Evolutionary conservation across 1,140 invertebrate species (phyloP).

Genomic region (Bathynomus jamesi): DNA sequence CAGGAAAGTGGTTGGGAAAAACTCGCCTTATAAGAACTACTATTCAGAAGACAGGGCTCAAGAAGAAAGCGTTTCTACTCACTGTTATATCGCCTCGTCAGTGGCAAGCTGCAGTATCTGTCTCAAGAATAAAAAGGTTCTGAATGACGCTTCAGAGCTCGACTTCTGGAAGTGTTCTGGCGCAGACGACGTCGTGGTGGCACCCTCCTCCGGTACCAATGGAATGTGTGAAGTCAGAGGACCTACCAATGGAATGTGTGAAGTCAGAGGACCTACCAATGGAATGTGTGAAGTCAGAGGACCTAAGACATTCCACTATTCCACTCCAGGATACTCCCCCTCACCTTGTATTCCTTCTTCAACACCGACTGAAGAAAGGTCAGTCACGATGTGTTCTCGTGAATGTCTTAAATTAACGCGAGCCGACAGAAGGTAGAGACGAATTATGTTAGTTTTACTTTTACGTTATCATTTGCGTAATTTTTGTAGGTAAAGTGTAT

Average conservation of each 20-base stretch:
- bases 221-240: not conserved
- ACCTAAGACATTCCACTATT: not conserved
- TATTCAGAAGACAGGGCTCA: too few relatives aligned
- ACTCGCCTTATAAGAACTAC: not conserved
- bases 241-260: not conserved
- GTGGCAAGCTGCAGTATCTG: not conserved
- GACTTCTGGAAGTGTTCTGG: not conserved
- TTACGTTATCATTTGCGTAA: too few relatives aligned
- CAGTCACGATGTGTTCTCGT: too few relatives aligned
- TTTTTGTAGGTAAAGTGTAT: too few relatives aligned
- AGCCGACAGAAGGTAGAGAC: too few relatives aligned
- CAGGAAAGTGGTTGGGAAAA: not conserved
- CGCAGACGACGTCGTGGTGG: not conserved
- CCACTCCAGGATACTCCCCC: not conserved
- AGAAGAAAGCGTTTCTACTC: too few relatives aligned
- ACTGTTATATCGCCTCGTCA: too few relatives aligned
- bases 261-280: not conserved
- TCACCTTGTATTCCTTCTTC: not conserved
- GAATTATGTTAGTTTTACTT: too few relatives aligned
- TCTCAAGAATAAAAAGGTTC: not conserved
- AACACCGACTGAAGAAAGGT: not conserved
- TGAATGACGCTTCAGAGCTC: not conserved
- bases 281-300: not conserved
- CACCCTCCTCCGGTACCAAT: not conserved
- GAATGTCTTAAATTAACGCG: too few relatives aligned